Evolutionary conservation across 2,797 vertebrate species (phyloP).

Genomic region (Emys orbicularis): DNA sequence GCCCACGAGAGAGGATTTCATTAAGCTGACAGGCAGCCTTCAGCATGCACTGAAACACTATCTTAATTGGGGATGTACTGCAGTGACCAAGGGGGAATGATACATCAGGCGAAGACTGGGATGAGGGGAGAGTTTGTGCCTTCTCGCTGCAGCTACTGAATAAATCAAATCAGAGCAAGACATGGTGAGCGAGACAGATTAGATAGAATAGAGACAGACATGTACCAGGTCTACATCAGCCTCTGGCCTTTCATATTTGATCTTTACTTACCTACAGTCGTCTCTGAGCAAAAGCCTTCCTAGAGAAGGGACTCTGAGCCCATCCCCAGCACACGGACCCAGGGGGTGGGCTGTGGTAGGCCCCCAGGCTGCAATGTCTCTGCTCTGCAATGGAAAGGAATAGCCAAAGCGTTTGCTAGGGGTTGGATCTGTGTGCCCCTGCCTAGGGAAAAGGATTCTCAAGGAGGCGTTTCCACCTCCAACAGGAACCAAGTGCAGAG

Average conservation of each 20-base stretch:
- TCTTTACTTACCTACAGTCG: background rate
- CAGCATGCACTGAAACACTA: background rate
- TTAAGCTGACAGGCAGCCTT: slow-evolving; percentile 4
- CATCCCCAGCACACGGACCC: no score
- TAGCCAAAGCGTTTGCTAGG: no score
- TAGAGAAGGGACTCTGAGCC: no score
- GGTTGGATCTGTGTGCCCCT: no score
- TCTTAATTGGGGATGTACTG: background rate
- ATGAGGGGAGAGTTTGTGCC: background rate
- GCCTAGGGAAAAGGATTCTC: no score
- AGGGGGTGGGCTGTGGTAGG: no score
- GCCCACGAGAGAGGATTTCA: background rate
- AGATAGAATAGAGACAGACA: background rate
- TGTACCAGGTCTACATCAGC: background rate
- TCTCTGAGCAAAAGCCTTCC: no score
- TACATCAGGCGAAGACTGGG: background rate
- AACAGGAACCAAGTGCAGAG: no score
- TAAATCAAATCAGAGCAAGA: background rate
- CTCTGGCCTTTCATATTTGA: background rate
- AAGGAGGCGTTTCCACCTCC: no score
- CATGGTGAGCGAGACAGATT: background rate
- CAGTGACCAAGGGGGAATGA: background rate
- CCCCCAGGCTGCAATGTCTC: no score
- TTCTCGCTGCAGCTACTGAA: background rate
- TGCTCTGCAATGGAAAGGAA: no score